phyloP scores from a whole-genome alignment of 2,113 vertebrate species.

The Ciconia stormi region DNA sequence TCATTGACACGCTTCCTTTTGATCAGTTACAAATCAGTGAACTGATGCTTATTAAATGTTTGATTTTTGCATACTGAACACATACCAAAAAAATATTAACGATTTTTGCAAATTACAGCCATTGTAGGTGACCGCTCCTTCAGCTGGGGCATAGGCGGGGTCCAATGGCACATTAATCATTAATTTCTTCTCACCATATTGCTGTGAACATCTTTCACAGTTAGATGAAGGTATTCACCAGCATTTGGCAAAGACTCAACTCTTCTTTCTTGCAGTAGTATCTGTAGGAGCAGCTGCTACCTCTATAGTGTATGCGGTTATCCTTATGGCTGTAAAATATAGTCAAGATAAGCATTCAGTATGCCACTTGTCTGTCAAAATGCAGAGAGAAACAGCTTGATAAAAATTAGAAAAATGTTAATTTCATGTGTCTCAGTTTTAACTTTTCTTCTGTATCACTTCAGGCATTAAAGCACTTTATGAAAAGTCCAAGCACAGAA shows the following conservation, averaged over 20 bases:
- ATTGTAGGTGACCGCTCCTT: background rate
- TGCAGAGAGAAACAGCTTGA: background rate
- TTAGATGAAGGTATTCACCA: background rate
- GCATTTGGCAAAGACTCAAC: background rate
- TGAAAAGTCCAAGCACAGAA: conserved; percentile 89
- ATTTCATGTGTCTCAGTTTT: background rate
- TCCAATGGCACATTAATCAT: background rate
- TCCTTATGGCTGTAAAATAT: background rate
- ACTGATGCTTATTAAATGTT: background rate
- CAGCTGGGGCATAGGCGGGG: fast-evolving
- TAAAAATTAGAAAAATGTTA: background rate
- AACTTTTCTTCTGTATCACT: conserved; percentile 24
- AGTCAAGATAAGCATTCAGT: background rate
- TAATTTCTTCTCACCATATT: background rate
- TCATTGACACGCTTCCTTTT: background rate
- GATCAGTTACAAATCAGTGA: background rate
- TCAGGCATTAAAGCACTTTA: conserved; percentile 93
- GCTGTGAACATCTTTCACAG: background rate
- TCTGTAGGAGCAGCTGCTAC: background rate
- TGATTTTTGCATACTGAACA: background rate
- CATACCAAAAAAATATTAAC: background rate
- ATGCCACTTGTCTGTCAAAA: background rate
- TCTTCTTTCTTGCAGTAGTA: background rate
- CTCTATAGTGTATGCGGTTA: background rate
- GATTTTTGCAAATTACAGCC: background rate